phyloP scores from a whole-genome alignment of 2,888 invertebrate species.

The Orthonychiurus folsomi region DNA sequence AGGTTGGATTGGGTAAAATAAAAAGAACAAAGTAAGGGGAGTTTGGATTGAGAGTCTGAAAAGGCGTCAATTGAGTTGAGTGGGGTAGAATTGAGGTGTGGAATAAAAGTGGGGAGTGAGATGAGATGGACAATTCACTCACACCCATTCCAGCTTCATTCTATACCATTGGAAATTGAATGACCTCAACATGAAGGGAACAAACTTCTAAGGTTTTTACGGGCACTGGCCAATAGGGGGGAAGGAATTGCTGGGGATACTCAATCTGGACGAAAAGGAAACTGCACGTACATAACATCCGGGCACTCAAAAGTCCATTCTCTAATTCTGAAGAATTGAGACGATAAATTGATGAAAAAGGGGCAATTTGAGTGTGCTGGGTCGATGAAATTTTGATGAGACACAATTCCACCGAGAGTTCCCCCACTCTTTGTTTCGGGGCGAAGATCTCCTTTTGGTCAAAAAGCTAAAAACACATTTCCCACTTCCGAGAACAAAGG shows the following conservation, averaged over 20 bases:
- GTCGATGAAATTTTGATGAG: conserved; percentile 40
- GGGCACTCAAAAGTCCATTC: conserved; percentile 14
- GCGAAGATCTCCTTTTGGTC: not conserved
- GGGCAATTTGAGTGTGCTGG: conserved; percentile 39
- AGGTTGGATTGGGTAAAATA: no score
- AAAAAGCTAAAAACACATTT: not conserved
- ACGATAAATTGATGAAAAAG: conserved; percentile 42
- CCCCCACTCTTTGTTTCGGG: no score
- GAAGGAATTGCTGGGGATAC: no score
- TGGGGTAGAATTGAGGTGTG: not conserved
- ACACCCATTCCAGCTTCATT: not conserved
- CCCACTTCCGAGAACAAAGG: conserved; percentile 20
- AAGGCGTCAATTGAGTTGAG: conserved; percentile 9
- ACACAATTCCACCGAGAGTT: not conserved
- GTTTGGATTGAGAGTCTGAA: not conserved
- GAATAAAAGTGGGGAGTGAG: conserved; percentile 1
- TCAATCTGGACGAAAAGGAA: no score
- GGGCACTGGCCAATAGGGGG: no score
- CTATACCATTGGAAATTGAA: not conserved
- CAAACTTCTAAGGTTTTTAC: no score
- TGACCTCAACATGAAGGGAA: not conserved
- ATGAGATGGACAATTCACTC: conserved; percentile 9
- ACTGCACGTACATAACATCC: not conserved
- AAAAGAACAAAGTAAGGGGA: conserved; percentile 1
- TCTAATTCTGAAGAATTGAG: conserved; percentile 38